Base-by-base conservation (phyloP, 2,888 invertebrate genomes). In the Anoplius nigerrimus region DNA sequence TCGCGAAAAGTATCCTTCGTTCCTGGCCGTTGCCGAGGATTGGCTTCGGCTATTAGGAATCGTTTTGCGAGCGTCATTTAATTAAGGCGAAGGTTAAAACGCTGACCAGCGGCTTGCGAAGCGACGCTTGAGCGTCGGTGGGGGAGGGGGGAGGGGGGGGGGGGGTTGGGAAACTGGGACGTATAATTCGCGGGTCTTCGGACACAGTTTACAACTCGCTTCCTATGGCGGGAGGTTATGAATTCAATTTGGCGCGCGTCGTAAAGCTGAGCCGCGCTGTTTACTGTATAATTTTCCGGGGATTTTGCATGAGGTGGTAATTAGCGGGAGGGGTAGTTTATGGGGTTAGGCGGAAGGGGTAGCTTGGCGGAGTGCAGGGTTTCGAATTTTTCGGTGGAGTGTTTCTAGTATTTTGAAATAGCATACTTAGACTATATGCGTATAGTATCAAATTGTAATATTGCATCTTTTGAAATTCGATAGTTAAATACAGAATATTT, bases 171-270 rank as follows among this genome's bases (percentile, higher is more conserved):
- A 24, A 24, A 24, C 24, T 24, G 24, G 24, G 6, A 24, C 24
- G 24, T 24, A 2, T 24, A 24, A 24, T 24, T 24, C 24, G 24
- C 24, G 6, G 24, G 2, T 6, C 24, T 24, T 24, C 3, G 24
- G 2, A 24, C 24, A 24, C 24, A 24, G 24, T 24, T 24, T 24
- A 24, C 24, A 24, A 24, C 24, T 24, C 24, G 6, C 24, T 24
- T 24, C 11, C 34, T 34, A 13, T 13, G 34, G 11, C 34, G 6
- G 11, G 21, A 52, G 34, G 21, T 55, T 55, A 55, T 34, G 42
- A 20, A 56, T 56, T 56, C 42, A 56, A 56, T 43, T 43, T 56
- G 43, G 34, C 43, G 18, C 56, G 34, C 43, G 43, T 20, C 56
- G 56, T 56, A 20, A 56, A 56, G 21, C 18, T 27, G 55, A 27